A percentile compares a stretch with the other conserved stretches of the same genome.
These are phyloP conservation scores for Xestia sexstrigata DNA, from an alignment of 2,888 invertebrate species.

Conservation along the genomic window DNA sequence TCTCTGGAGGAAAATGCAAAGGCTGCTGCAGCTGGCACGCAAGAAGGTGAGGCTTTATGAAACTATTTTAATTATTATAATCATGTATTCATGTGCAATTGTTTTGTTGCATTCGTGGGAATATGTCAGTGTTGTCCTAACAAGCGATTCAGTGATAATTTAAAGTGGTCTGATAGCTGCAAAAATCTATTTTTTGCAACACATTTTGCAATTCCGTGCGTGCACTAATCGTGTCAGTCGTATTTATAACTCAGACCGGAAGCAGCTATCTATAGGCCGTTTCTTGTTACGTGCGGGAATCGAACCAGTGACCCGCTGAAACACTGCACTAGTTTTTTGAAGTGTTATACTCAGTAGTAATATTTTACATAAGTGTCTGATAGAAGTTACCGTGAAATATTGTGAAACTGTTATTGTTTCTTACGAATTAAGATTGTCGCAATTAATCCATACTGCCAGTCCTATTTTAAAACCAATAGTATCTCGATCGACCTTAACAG, in stretches of 20 bases:
- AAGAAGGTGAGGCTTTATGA: constrained; percentile 80
- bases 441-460: background rate
- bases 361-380: constrained; percentile 14
- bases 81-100: constrained; percentile 18
- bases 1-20: constrained; percentile 85
- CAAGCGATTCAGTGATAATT: constrained; percentile 47
- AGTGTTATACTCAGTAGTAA: constrained; percentile 4
- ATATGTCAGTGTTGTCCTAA: constrained; percentile 31
- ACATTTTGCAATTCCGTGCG: constrained; percentile 29
- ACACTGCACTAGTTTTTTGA: constrained; percentile 33
- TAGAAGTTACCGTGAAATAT: background rate
- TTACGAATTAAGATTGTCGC: background rate
- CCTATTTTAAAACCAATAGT: background rate
- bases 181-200: constrained; percentile 32
- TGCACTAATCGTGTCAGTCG: constrained; percentile 27
- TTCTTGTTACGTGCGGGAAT: constrained; percentile 35
- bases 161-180: constrained; percentile 24
- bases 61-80: constrained; percentile 9
- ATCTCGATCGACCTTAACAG: background rate
- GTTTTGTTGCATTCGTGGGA: constrained; percentile 28
- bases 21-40: constrained; percentile 86
- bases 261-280: background rate
- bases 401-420: background rate
- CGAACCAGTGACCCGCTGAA: constrained; percentile 40
- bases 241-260: constrained; percentile 34